Evolutionary conservation across 2,888 invertebrate genomes (phyloP), one percentile per base, ranked within the genome.

Genomic region (Euzetes globulus): DNA sequence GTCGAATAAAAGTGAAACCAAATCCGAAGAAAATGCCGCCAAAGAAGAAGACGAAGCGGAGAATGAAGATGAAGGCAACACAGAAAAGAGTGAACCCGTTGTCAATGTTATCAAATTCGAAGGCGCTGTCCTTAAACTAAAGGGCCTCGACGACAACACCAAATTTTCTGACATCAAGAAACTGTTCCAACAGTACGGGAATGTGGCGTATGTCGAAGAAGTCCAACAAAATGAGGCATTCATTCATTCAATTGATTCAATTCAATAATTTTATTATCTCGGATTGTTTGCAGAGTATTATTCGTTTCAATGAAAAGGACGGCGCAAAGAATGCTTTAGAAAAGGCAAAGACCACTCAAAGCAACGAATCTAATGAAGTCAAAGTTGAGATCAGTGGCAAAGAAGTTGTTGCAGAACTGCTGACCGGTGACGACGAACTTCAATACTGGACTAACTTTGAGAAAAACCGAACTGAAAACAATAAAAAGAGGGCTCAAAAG

Each of bases 101-200:
- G 63, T 45, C 33, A 55, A 71, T 60, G 73, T 75, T 52, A 68
- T 75, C 13, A 81, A 86, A 70, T 86, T 85, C 74, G 41, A 71
- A 71, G 77, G 75, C 19, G 77, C 78, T 1, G 86, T 92, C 33
- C 82, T 94, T 22, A 87, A 89, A 79, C 87, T 94, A 79, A 86
- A 85, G 45, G 88, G 88, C 15, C 84, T 88, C 25, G 84, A 86
- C 1, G 87, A 87, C 17, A 87, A 86, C 52, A 84, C 86, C 80
- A 84, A 87, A 1, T 85, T 91, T 45, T 92, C 93, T 81, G 86
- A 88, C 78, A 87, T 94, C 33, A 91, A 89, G 80, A 87, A 88
- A 74, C 87, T 88, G 58, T 84, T 94, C 5, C 82, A 83, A n/a
- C 81, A 87, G 83, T 84, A 65, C 71, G 76, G 75, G 22, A 76